phyloP scores from a whole-genome alignment of 2,797 vertebrate genomes.

The Chaunax sp. region DNA sequence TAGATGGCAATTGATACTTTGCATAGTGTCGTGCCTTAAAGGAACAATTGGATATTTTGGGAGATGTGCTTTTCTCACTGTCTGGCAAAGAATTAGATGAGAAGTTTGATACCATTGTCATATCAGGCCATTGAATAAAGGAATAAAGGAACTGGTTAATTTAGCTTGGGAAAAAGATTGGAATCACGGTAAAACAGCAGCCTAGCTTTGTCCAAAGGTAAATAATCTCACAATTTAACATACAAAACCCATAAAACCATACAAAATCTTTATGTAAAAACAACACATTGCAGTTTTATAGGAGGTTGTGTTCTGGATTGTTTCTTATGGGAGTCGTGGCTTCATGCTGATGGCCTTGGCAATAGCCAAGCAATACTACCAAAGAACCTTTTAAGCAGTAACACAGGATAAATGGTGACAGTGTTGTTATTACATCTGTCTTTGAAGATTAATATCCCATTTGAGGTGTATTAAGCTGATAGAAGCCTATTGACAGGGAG shows the following conservation, averaged over 20 bases:
- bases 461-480: background rate
- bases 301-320: too few species aligned
- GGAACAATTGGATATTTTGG: background rate
- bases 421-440: too few species aligned
- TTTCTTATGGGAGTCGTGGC: background rate
- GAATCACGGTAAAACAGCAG: too few species aligned
- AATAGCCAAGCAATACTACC: background rate
- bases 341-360: background rate
- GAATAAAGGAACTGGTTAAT: too few species aligned
- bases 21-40: background rate
- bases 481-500: background rate
- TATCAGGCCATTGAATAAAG: too few species aligned
- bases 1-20: slow-evolving; percentile 8
- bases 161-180: background rate
- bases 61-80: background rate
- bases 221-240: background rate
- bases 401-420: too few species aligned
- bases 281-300: background rate
- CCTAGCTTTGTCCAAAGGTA: background rate
- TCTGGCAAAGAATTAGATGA: too few species aligned
- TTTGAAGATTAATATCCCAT: background rate
- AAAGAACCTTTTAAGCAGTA: background rate
- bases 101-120: background rate
- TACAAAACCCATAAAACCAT: too few species aligned
- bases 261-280: too few species aligned